phyloP scores from a whole-genome alignment of 2,113 vertebrate species.

The Pithys albifrons region DNA sequence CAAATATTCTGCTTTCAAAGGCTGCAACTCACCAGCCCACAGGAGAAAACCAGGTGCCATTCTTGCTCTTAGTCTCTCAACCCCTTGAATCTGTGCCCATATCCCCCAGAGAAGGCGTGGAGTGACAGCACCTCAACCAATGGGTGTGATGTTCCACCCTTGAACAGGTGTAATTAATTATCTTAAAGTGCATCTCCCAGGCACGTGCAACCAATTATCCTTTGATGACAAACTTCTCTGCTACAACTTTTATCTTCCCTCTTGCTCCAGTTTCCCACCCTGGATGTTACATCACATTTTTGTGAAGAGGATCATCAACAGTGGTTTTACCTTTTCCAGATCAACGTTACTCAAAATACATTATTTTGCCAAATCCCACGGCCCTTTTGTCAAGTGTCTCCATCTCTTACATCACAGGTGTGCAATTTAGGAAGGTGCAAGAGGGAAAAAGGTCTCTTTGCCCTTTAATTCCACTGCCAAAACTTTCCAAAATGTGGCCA shows the following conservation, averaged over 20 bases:
- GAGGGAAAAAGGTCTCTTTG: not conserved
- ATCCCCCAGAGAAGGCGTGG: too few relatives aligned
- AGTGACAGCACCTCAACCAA: too few relatives aligned
- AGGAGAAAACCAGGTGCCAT: too few relatives aligned
- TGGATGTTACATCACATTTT: not conserved
- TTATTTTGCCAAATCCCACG: not conserved
- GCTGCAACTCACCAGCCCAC: too few relatives aligned
- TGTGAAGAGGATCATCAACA: not conserved
- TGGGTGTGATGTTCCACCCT: too few relatives aligned
- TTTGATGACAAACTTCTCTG: too few relatives aligned
- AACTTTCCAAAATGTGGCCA: accelerated
- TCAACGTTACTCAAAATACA: accelerated
- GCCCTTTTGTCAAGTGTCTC: accelerated
- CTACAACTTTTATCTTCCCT: not conserved
- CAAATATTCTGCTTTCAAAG: not conserved
- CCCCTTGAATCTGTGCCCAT: too few relatives aligned
- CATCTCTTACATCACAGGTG: accelerated
- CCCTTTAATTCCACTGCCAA: not conserved
- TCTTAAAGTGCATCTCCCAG: too few relatives aligned
- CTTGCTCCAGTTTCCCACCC: not conserved
- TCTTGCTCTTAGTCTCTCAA: too few relatives aligned
- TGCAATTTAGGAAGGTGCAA: not conserved
- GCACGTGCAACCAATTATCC: too few relatives aligned
- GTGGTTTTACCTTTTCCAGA: not conserved
- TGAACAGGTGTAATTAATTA: too few relatives aligned